A percentile compares a stretch with the other conserved stretches of the same genome.
These are phyloP conservation scores for Trichopria drosophilae DNA, from an alignment of 2,888 invertebrate species.

Conservation along the genomic window DNA sequence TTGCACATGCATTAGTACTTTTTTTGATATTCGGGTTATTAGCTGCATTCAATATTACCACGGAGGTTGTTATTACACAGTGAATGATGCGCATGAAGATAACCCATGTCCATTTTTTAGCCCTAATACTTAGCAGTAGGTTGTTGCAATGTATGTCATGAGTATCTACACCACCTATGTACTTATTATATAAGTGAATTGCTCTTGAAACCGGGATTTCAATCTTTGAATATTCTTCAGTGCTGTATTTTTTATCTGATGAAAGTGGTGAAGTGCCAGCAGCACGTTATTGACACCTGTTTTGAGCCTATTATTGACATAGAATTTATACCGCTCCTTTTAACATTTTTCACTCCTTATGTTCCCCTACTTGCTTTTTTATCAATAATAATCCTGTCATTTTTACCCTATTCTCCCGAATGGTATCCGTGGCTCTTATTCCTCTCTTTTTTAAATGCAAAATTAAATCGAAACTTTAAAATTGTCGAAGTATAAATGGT, in stretches of 20 bases:
- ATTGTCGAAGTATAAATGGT: slow-evolving; percentile 6
- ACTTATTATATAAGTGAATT: too few species aligned
- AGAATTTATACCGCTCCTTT: slow-evolving; percentile 2
- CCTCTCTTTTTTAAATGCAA: slow-evolving; percentile 2
- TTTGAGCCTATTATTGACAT: neutral
- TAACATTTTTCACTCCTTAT: neutral
- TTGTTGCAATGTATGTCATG: too few species aligned
- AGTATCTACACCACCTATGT: too few species aligned
- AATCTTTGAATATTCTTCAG: neutral
- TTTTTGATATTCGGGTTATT: too few species aligned
- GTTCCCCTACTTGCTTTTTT: slow-evolving; percentile 1
- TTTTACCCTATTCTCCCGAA: neutral
- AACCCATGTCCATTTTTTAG: too few species aligned
- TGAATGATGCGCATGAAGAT: too few species aligned
- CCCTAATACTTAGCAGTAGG: too few species aligned
- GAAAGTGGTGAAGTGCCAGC: slow-evolving; percentile 1
- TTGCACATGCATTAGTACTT: too few species aligned
- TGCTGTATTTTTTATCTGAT: neutral
- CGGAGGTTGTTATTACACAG: too few species aligned
- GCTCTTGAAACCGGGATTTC: neutral
- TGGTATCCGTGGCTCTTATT: neutral
- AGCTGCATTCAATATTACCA: too few species aligned
- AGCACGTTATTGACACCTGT: too few species aligned
- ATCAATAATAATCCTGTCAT: neutral
- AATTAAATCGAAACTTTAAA: neutral